Base-by-base conservation (phyloP, 1,140 invertebrate genomes). In the Saccostrea echinata region DNA sequence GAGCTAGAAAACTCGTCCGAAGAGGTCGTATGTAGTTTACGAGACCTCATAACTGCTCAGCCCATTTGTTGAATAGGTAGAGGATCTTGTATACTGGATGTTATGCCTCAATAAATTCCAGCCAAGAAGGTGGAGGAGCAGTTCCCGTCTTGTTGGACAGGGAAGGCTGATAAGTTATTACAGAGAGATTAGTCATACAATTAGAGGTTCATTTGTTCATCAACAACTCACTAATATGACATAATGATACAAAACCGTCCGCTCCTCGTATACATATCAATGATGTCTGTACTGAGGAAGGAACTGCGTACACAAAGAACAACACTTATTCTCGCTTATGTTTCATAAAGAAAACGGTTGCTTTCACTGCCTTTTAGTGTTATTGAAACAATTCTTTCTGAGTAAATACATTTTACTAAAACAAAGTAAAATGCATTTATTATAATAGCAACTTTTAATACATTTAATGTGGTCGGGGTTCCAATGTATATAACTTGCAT, bases 21-120 rank as follows among this genome's bases (percentile, higher is more conserved):
- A 27, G 68, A 18, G 68, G 68, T 76, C 68, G 68, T 33, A 16
- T 2, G 27, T 76, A 76, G 68, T 76, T 76, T 76, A 76, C 68
- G 27, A 33, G 27, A 76, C 68, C 27, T 27, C 30, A 76, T 76
- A 76, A 76, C 68, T 76, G 68, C 68, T 76, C 68, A 30, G 27
- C 13, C 68, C 68, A 76, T 76, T 76, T 76, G 30, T 33, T 76
- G 68, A 30, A 33, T 76, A 4, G 30, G 11, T 33, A 16, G 24
- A 30, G 24, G 9, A 27, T 30, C 68, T 76, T 76, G 68, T 76
- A 30, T 76, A 76, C 68, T 33, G 27, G 68, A 33, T 33, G 68
- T 76, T 76, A 33, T 76, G 68, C 27, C 68, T 76, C 33, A 76
- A 76, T 76, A 76, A 76, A 76, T 76, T 76, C 24, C 68, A 76